Percentiles rank a stretch among this genome's conserved stretches.
Evolutionary conservation across 1,140 invertebrate species (phyloP).

Genomic region (Copidosoma floridanum): DNA sequence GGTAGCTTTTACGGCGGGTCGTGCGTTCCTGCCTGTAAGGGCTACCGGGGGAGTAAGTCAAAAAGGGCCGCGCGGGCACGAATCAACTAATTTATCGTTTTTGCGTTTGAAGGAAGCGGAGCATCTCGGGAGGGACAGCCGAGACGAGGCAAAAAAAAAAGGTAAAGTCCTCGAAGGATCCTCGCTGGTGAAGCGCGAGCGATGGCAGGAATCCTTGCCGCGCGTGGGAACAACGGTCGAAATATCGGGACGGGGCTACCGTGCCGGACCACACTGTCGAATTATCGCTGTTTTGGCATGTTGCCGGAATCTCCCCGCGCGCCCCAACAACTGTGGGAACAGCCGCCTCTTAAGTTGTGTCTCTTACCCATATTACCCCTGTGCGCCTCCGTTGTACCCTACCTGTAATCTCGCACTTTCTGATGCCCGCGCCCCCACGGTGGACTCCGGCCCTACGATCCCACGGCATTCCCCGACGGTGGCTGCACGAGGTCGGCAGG

Average conservation of each 20-base stretch:
- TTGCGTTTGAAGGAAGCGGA: conserved; percentile 44
- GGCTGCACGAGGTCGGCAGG: neutral
- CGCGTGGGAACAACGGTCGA: conserved; percentile 54
- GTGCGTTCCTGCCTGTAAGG: too few species aligned
- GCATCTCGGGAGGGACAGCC: too few species aligned
- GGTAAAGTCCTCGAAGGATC: neutral
- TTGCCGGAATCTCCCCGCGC: conserved; percentile 51
- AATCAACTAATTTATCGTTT: conserved; percentile 56
- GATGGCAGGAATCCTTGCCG: conserved; percentile 51
- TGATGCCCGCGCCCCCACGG: too few species aligned
- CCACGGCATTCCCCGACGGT: conserved; percentile 10
- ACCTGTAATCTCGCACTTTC: too few species aligned
- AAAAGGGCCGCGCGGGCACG: conserved; percentile 43
- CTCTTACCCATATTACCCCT: conserved; percentile 41
- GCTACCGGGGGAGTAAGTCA: too few species aligned
- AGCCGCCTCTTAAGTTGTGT: conserved; percentile 37
- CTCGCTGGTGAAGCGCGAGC: neutral
- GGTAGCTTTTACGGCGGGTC: too few species aligned
- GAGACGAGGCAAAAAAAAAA: too few species aligned
- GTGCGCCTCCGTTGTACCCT: conserved; percentile 23
- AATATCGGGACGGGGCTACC: neutral
- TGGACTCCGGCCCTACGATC: conserved; percentile 17
- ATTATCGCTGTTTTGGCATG: conserved; percentile 58
- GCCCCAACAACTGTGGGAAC: conserved; percentile 56
- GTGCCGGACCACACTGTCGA: conserved; percentile 53